phyloP scores from a whole-genome alignment of 2,797 vertebrate genomes.

The Peromyscus nudipes region DNA sequence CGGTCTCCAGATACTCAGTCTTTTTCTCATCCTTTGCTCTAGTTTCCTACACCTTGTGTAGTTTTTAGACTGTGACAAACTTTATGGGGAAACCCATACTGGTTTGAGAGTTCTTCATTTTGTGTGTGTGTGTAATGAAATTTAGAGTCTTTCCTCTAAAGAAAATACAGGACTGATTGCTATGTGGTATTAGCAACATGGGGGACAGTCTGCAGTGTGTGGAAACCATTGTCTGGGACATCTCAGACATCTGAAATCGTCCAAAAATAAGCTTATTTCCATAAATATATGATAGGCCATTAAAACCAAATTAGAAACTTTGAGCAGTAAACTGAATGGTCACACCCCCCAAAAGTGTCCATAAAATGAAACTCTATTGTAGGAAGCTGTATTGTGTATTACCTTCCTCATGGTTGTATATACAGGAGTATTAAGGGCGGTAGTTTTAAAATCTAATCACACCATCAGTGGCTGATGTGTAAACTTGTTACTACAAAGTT shows the following conservation, averaged over 20 bases:
- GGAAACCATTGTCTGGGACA: neutral
- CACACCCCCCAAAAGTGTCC: neutral
- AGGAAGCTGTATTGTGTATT: neutral
- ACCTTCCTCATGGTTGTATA: neutral
- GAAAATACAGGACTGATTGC: neutral
- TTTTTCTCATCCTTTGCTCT: slow-evolving; percentile 8
- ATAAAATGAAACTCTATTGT: neutral
- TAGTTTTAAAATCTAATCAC: neutral
- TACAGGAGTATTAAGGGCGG: neutral
- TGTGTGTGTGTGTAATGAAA: neutral
- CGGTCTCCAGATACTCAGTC: neutral
- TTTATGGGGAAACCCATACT: slow-evolving; percentile 1
- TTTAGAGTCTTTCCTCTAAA: neutral
- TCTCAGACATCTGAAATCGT: slow-evolving; percentile 6
- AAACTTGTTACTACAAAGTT: slow-evolving; percentile 13
- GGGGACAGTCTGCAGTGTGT: neutral
- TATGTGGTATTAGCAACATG: neutral
- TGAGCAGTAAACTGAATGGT: neutral
- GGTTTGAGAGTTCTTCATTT: neutral
- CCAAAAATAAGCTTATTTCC: neutral
- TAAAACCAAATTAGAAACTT: slow-evolving; percentile 50
- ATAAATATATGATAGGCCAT: neutral
- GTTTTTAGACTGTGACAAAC: slow-evolving; percentile 10
- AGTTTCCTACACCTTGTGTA: neutral
- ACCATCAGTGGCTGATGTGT: neutral